Evolutionary conservation across 1,140 invertebrate genomes (phyloP).

Genomic region (Tetramorium simillimum): DNA sequence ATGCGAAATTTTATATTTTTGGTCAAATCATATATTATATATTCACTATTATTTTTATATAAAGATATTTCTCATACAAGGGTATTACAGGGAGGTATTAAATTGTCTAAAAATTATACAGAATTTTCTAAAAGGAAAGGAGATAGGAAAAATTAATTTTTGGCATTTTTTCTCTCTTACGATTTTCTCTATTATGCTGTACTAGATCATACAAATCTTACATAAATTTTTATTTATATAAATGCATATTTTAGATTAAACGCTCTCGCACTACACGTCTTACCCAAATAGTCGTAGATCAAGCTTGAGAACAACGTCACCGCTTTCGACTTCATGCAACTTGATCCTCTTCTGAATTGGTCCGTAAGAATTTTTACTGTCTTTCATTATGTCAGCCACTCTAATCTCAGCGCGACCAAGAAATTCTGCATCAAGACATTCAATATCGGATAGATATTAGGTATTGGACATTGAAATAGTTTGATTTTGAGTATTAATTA

Average conservation of each 20-base stretch:
- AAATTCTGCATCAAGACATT: slow-evolving; percentile 87
- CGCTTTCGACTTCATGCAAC: slow-evolving; percentile 90
- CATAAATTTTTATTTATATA: slow-evolving; percentile 29
- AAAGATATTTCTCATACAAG: background rate
- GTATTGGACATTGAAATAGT: background rate
- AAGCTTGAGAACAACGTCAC: slow-evolving; percentile 90
- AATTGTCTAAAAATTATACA: background rate
- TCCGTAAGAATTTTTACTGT: slow-evolving; percentile 88
- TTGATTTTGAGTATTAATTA: slow-evolving; percentile 10
- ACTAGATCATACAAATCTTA: background rate
- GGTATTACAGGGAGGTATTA: background rate
- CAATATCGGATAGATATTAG: background rate
- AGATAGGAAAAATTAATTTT: slow-evolving; percentile 22
- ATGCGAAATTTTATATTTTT: background rate
- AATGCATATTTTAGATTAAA: background rate
- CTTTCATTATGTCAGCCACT: slow-evolving; percentile 89
- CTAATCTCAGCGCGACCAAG: slow-evolving; percentile 91
- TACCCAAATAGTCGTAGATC: slow-evolving; percentile 89
- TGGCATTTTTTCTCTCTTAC: background rate
- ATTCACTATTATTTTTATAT: slow-evolving; percentile 10
- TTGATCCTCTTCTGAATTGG: slow-evolving; percentile 90
- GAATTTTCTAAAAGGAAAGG: background rate
- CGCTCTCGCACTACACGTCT: background rate
- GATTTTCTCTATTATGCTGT: background rate
- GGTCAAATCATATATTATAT: background rate